These are phyloP conservation scores for Octonoba sinensis DNA, from an alignment of 2,888 invertebrate species.

Conservation along the genomic window DNA sequence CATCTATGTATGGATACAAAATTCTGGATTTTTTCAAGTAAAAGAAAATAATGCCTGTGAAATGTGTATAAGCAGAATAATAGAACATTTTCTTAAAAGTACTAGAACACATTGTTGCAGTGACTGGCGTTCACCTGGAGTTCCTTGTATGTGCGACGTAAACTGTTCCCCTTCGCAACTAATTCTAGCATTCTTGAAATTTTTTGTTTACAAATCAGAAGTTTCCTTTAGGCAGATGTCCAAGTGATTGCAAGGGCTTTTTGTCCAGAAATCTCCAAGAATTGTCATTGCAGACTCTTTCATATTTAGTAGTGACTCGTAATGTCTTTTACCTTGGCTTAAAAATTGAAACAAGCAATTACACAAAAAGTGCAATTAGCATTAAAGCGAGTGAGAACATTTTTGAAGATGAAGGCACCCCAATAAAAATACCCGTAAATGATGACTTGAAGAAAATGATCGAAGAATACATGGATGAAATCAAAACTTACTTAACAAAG, in stretches of 20 bases:
- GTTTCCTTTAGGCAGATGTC: conserved; percentile 25
- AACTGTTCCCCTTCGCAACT: conserved; percentile 40
- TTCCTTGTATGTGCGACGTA: conserved; percentile 16
- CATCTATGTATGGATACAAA: conserved; percentile 31
- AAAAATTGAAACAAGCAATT: conserved; percentile 11
- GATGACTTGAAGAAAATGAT: conserved; percentile 24
- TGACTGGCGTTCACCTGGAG: neutral
- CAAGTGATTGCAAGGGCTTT: conserved; percentile 37
- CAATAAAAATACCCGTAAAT: conserved; percentile 45
- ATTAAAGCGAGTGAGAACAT: neutral
- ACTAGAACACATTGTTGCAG: conserved; percentile 28
- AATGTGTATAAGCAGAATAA: conserved; percentile 23
- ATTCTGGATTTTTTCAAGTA: conserved; percentile 21
- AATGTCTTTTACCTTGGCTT: conserved; percentile 40
- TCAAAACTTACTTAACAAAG: conserved; percentile 32
- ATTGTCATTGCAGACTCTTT: conserved; percentile 37
- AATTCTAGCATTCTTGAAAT: conserved; percentile 33
- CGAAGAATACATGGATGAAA: conserved; percentile 29
- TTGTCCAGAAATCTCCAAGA: conserved; percentile 40
- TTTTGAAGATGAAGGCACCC: conserved; percentile 44
- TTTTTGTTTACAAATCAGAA: conserved; percentile 16
- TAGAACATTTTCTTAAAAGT: conserved; percentile 4
- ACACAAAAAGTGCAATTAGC: neutral
- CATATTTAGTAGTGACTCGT: conserved; percentile 31
- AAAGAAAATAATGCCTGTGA: conserved; percentile 8